Conservation (phyloP, 2,797 vertebrate genomes). For the Alca torda region DNA sequence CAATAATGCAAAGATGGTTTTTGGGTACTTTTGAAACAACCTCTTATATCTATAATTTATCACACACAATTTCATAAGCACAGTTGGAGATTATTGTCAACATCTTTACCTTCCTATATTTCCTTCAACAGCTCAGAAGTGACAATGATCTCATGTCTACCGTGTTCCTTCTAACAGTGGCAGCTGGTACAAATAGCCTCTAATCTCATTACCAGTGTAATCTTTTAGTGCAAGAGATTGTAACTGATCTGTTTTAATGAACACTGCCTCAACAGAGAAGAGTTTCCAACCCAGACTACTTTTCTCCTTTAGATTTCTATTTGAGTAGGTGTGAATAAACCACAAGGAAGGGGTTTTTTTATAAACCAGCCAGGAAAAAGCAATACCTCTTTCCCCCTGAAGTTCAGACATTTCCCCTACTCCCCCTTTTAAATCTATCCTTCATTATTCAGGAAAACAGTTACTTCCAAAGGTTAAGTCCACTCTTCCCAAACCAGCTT, state of each 20-base stretch:
- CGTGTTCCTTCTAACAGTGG: neutral
- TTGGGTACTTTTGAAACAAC: neutral
- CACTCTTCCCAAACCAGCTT: neutral
- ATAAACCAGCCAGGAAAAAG: neutral
- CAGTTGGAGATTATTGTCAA: neutral
- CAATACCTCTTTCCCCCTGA: neutral
- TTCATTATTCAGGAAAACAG: neutral
- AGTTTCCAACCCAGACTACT: neutral
- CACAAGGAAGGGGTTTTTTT: neutral
- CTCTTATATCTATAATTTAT: neutral
- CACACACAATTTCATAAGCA: neutral
- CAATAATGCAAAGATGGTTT: neutral
- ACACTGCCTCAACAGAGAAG: neutral
- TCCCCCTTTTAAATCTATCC: neutral
- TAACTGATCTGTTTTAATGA: neutral
- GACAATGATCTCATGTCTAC: neutral
- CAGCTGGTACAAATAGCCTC: neutral
- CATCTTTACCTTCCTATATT: neutral
- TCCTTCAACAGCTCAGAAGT: neutral
- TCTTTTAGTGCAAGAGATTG: neutral
- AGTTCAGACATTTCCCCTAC: neutral
- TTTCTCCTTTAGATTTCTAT: neutral
- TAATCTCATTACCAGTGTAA: neutral
- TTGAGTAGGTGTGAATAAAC: neutral
- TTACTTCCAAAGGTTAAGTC: neutral